These are phyloP conservation scores for Temnothorax nylanderi DNA, from an alignment of 1,140 invertebrate species.

Conservation along the genomic window DNA sequence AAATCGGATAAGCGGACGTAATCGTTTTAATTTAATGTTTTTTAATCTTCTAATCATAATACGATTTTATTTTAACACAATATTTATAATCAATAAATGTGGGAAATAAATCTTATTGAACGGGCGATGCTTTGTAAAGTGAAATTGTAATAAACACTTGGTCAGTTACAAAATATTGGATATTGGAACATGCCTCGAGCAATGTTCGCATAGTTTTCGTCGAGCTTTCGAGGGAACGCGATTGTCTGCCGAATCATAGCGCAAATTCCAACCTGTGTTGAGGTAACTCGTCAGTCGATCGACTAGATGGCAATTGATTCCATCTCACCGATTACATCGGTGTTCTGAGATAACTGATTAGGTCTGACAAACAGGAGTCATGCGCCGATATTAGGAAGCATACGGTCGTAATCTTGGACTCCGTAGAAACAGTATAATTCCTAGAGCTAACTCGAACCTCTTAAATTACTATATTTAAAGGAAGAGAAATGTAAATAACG, in stretches of 20 bases:
- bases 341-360: slow-evolving; percentile 41
- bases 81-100: neutral
- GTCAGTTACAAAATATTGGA: slow-evolving; percentile 23
- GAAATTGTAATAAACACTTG: slow-evolving; percentile 3
- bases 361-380: slow-evolving; percentile 43
- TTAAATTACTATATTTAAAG: neutral
- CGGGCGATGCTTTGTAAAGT: neutral
- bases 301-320: slow-evolving; percentile 57
- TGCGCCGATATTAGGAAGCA: slow-evolving; percentile 26
- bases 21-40: slow-evolving; percentile 11
- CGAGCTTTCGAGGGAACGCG: neutral
- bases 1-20: neutral
- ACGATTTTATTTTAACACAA: slow-evolving; percentile 9
- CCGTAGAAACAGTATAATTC: neutral
- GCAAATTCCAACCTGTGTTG: slow-evolving; percentile 23
- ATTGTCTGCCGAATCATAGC: slow-evolving; percentile 21
- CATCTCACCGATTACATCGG: slow-evolving; percentile 40
- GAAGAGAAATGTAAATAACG: neutral
- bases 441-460: neutral
- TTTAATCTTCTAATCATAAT: slow-evolving; percentile 5
- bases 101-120: slow-evolving; percentile 10
- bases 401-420: slow-evolving; percentile 9
- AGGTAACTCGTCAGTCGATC: slow-evolving; percentile 41
- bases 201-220: slow-evolving; percentile 27
- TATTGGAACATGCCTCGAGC: neutral